These are phyloP conservation scores for Scaptomyza parva DNA, from an alignment of 2,888 invertebrate species.

Conservation along the genomic window DNA sequence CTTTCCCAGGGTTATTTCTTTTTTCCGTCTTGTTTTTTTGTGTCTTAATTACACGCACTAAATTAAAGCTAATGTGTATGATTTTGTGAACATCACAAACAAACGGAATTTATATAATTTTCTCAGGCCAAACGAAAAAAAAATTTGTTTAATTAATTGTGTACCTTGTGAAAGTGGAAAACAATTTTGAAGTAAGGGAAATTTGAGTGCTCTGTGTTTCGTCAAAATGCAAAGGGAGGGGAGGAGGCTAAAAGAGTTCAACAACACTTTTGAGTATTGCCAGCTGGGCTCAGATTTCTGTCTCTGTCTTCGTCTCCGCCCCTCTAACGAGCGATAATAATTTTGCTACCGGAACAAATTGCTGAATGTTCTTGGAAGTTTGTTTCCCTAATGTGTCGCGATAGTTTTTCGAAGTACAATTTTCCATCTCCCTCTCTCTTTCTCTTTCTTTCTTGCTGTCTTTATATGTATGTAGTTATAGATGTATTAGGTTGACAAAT, in stretches of 20 bases:
- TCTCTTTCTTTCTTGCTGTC: not conserved
- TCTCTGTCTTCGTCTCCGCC: conserved; percentile 4
- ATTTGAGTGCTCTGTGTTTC: conserved; percentile 38
- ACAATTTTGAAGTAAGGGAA: conserved; percentile 34
- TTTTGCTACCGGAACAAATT: conserved; percentile 73
- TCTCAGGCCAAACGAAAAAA: conserved; percentile 16
- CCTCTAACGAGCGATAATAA: conserved; percentile 21
- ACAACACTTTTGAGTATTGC: conserved; percentile 42
- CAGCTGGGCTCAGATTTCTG: conserved; percentile 33
- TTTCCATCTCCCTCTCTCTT: not conserved
- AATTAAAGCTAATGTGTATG: conserved; percentile 63
- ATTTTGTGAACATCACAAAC: conserved; percentile 40
- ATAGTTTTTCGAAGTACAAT: conserved; percentile 23
- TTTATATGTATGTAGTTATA: conserved; percentile 5
- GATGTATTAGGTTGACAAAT: conserved; percentile 29
- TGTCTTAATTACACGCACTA: conserved; percentile 59
- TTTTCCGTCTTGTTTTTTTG: conserved; percentile 15
- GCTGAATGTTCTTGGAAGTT: conserved; percentile 64
- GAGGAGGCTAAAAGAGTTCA: conserved; percentile 54
- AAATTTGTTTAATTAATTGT: conserved; percentile 58
- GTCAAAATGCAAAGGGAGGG: conserved; percentile 24
- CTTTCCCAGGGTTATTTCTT: conserved; percentile 22
- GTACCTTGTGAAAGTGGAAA: conserved; percentile 8
- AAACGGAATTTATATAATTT: conserved; percentile 20
- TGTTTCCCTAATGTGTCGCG: conserved; percentile 43